Evolutionary conservation across 2,888 invertebrate genomes (phyloP).

Genomic region (Chaitophorus viminalis): DNA sequence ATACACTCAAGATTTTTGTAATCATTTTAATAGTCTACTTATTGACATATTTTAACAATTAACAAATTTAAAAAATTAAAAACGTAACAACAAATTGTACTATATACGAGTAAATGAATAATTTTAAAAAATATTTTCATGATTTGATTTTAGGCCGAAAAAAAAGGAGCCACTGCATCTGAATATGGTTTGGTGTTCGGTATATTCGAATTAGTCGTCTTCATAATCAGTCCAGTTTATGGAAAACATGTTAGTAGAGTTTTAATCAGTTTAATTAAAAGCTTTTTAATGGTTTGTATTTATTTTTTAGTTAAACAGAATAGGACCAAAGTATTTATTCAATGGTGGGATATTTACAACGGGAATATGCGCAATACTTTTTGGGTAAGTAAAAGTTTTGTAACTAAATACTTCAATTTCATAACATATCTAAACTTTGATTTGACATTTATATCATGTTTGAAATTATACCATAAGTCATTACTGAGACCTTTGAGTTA

Average conservation of each 20-base stretch:
- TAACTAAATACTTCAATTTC: too few relatives aligned
- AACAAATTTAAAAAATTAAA: too few relatives aligned
- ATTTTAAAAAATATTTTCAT: not conserved
- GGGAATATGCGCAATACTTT: conserved; percentile 83
- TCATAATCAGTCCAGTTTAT: conserved; percentile 83
- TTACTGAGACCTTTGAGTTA: not conserved
- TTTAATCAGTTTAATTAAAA: not conserved
- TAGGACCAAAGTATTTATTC: conserved; percentile 84
- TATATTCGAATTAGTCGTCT: conserved; percentile 84
- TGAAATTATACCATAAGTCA: not conserved
- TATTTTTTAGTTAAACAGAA: conserved; percentile 73
- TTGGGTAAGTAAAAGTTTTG: conserved; percentile 72
- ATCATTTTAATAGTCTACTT: too few relatives aligned
- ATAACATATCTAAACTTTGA: not conserved
- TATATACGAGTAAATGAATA: too few relatives aligned
- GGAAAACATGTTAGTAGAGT: conserved; percentile 75
- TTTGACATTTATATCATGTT: not conserved
- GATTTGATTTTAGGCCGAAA: conserved; percentile 76
- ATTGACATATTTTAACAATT: too few relatives aligned
- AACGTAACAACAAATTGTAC: too few relatives aligned
- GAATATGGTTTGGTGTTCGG: conserved; percentile 90
- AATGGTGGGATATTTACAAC: conserved; percentile 85
- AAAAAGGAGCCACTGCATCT: conserved; percentile 81
- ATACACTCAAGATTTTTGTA: too few relatives aligned
- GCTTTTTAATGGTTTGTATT: conserved; percentile 12